Evolutionary conservation across 2,888 invertebrate genomes (phyloP).

Genomic region (Empis stercorea): DNA sequence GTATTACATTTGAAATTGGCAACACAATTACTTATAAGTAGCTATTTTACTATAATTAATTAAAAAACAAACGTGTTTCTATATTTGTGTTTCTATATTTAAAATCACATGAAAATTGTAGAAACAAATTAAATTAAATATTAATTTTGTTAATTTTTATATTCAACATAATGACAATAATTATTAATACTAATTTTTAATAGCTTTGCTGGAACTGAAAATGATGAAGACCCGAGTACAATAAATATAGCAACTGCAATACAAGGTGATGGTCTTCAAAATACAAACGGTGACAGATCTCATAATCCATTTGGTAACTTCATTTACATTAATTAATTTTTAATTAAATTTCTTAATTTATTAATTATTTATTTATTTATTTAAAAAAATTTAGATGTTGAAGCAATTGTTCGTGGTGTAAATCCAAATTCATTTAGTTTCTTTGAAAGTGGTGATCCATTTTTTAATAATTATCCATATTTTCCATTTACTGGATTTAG

Average conservation of each 20-base stretch:
- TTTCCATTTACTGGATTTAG: slow-evolving; percentile 28
- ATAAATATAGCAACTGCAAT: not conserved
- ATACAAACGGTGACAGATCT: not conserved
- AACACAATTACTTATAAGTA: too few relatives aligned
- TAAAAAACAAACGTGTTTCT: too few relatives aligned
- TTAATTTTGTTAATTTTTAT: too few relatives aligned
- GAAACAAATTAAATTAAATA: not conserved
- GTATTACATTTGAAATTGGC: too few relatives aligned
- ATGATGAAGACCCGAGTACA: not conserved
- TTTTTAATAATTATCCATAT: slow-evolving; percentile 30
- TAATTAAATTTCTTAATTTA: not conserved
- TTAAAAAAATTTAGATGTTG: slow-evolving; percentile 26
- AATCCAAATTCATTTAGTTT: slow-evolving; percentile 23
- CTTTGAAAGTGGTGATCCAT: slow-evolving; percentile 31
- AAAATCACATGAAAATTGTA: too few relatives aligned
- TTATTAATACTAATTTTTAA: too few relatives aligned
- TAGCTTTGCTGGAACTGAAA: not conserved
- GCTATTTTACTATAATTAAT: too few relatives aligned
- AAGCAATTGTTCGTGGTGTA: slow-evolving; percentile 24
- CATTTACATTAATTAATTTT: not conserved
- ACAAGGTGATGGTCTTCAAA: not conserved
- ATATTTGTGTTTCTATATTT: too few relatives aligned
- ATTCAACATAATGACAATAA: too few relatives aligned
- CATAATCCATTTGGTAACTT: not conserved
- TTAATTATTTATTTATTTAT: not conserved